Evolutionary conservation across 2,113 vertebrate genomes (phyloP).

Genomic region (Chamaetylas fuelleborni): DNA sequence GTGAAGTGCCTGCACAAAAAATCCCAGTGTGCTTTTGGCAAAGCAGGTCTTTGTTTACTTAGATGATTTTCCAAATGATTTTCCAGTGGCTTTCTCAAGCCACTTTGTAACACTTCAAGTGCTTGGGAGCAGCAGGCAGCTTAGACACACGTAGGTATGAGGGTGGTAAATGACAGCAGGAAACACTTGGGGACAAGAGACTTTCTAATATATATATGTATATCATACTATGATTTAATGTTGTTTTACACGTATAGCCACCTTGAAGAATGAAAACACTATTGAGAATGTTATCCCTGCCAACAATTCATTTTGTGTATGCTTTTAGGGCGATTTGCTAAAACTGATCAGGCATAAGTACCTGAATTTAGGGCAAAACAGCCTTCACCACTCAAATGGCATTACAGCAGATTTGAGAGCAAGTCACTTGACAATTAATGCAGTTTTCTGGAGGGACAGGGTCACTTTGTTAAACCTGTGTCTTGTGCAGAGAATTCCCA

Average conservation of each 20-base stretch:
- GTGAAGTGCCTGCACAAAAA: not conserved
- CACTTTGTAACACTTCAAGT: not conserved
- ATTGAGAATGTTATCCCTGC: not conserved
- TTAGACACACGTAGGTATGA: not conserved
- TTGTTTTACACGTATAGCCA: not conserved
- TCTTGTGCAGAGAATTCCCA: not conserved
- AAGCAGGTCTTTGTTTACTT: not conserved
- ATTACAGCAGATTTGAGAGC: not conserved
- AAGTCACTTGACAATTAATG: not conserved
- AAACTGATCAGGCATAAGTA: not conserved
- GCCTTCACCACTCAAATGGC: not conserved
- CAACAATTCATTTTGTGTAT: not conserved
- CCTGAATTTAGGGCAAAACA: not conserved
- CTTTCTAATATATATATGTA: too few relatives aligned
- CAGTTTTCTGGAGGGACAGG: not conserved
- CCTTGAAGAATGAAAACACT: not conserved
- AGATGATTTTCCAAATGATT: not conserved
- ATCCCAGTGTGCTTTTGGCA: not conserved
- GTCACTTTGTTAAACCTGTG: not conserved
- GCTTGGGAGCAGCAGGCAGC: not conserved
- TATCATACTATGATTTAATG: not conserved
- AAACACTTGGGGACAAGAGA: not conserved
- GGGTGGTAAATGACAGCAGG: not conserved
- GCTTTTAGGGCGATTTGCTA: not conserved
- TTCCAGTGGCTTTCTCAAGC: not conserved